Evolutionary conservation across 1,140 invertebrate species (phyloP).

Genomic region (Drosophila parvula): DNA sequence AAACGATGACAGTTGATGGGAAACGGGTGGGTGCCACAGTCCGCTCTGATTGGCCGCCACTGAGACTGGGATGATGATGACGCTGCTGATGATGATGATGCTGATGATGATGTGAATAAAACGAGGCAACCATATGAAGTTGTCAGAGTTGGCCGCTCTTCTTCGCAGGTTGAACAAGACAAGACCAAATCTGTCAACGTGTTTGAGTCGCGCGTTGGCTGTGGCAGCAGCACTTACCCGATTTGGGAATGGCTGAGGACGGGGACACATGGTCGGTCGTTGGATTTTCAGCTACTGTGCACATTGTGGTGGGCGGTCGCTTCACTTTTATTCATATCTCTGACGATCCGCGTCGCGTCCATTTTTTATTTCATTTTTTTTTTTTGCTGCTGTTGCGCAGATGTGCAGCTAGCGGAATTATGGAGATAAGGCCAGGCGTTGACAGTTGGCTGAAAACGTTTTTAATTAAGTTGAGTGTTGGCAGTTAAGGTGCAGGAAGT

Average conservation of each 20-base stretch:
- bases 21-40: conserved; percentile 71
- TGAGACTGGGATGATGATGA: conserved; percentile 10
- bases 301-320: conserved; percentile 76
- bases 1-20: conserved; percentile 83
- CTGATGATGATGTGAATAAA: conserved; percentile 51
- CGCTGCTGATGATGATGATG: conserved; percentile 18
- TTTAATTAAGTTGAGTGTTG: conserved; percentile 80
- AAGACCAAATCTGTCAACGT: conserved; percentile 81
- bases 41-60: conserved; percentile 76
- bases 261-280: conserved; percentile 2
- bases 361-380: conserved; percentile 29
- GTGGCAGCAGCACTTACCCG: conserved; percentile 34
- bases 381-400: conserved; percentile 33
- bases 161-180: conserved; percentile 66
- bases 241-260: conserved; percentile 37
- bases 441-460: conserved; percentile 76
- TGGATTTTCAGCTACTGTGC: conserved; percentile 35
- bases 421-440: conserved; percentile 75
- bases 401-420: conserved; percentile 68
- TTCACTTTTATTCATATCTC: conserved; percentile 66
- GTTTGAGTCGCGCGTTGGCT: conserved; percentile 66
- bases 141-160: conserved; percentile 54
- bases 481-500: conserved; percentile 73
- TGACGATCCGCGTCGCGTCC: conserved; percentile 40
- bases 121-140: conserved; percentile 71